Conservation (phyloP, 92 coral and sea anemone species). For the Umimayanthus kanabou region DNA sequence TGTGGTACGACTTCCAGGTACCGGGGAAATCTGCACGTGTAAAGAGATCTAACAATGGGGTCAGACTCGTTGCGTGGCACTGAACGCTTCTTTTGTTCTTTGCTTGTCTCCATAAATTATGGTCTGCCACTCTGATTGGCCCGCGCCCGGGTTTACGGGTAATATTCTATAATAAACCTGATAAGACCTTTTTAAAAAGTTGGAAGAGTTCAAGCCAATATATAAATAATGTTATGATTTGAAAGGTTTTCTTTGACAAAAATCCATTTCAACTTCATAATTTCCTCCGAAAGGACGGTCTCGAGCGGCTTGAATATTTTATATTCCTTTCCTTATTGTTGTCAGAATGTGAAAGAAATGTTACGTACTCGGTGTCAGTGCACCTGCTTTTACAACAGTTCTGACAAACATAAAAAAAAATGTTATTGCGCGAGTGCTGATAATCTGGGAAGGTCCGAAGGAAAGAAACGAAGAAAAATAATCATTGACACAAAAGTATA, state of each 20-base stretch:
- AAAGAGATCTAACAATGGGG: constrained; percentile 36
- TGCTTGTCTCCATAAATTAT: constrained; percentile 28
- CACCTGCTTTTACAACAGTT: neutral
- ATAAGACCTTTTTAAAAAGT: too few species aligned
- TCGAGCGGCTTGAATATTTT: neutral
- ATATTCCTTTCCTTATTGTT: neutral
- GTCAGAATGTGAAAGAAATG: neutral
- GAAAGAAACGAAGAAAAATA: neutral
- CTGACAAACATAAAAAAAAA: neutral
- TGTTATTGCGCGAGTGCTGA: neutral
- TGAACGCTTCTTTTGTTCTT: constrained; percentile 23
- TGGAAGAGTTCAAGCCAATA: neutral
- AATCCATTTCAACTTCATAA: neutral
- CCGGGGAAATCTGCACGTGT: constrained; percentile 32
- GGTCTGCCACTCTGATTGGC: constrained; percentile 29
- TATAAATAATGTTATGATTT: neutral
- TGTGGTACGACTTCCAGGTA: constrained; percentile 13
- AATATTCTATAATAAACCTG: neutral
- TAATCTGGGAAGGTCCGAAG: neutral
- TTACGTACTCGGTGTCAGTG: neutral
- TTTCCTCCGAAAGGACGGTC: neutral
- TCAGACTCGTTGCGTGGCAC: constrained; percentile 43
- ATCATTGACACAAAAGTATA: neutral
- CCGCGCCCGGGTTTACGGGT: constrained; percentile 26
- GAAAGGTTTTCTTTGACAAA: neutral